Base-by-base conservation (phyloP, 2,888 invertebrate genomes). In the Apomyelois bistriatella region DNA sequence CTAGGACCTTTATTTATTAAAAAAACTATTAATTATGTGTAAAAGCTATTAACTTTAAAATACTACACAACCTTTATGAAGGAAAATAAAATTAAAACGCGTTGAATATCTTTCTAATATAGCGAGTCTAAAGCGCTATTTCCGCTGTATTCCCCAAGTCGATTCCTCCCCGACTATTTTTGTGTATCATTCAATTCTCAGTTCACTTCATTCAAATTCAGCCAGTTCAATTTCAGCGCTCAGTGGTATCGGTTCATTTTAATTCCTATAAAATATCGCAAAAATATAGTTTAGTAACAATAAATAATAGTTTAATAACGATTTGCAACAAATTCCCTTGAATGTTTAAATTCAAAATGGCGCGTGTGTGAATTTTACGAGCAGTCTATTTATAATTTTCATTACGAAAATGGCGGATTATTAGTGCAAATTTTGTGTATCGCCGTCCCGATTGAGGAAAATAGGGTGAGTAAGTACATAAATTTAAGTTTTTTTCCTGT, bases 141-240 rank as follows among this genome's bases (percentile, higher is more conserved):
- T 22, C n/a, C 13, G 48, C 48, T 48, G 5, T 5, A 32, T 13
- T 13, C 49, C 13, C 49, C 13, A n/a, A 5, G 10, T 43, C 60
- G 56, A 73, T 74, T 73, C 84, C 79, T 74, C 83, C 85, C 85
- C 72, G 69, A 74, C 83, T 83, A 84, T 85, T 83, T 82, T 76
- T 81, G 83, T 82, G 78, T 80, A 72, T 82, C 84, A 83, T 84
- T 85, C 79, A 78, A 66, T 64, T 67, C 69, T 30, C n/a, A 40
- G 15, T 79, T 66, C 79, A 40, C 40, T 79, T 66, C 79, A 79
- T 82, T 79, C 81, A 81, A 77, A 76, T 69, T 6, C 15, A 16
- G 7, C 30, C 46, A 74, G 78, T 78, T 58, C 67, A 62, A 63
- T 64, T 67, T 66, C 60, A 63, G 61, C 55, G 49, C 38, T 49